These are phyloP conservation scores for Mimas tiliae DNA, from an alignment of 2,888 invertebrate species.

Conservation along the genomic window DNA sequence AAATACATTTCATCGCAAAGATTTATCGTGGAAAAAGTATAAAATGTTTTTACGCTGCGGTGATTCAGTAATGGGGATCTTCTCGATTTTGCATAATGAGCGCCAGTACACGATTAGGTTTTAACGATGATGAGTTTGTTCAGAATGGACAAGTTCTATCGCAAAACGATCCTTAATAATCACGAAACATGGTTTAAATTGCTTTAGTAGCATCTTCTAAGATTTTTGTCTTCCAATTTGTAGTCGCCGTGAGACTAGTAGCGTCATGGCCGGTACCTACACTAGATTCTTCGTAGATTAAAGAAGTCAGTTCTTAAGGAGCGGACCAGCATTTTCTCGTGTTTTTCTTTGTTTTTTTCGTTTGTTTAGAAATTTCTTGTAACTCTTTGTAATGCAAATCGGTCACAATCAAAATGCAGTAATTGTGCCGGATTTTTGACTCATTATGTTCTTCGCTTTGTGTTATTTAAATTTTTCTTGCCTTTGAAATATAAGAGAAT, in stretches of 20 bases:
- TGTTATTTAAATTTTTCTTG: conserved; percentile 17
- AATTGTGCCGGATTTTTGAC: conserved; percentile 25
- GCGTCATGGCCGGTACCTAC: conserved; percentile 71
- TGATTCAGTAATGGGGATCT: conserved; percentile 61
- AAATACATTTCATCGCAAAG: conserved; percentile 23
- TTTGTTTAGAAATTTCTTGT: conserved; percentile 13
- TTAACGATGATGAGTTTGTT: conserved; percentile 76
- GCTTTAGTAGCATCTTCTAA: conserved; percentile 19
- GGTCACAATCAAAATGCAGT: conserved; percentile 17
- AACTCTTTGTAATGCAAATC: conserved; percentile 11
- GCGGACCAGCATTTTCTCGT: background rate
- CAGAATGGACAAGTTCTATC: conserved; percentile 25
- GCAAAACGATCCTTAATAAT: conserved; percentile 41
- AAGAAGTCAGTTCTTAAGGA: conserved; percentile 41
- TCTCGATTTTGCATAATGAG: conserved; percentile 74
- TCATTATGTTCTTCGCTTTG: conserved; percentile 8
- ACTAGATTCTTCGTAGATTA: conserved; percentile 58
- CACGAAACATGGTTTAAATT: conserved; percentile 37
- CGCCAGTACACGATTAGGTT: conserved; percentile 75
- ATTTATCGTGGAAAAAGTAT: conserved; percentile 20
- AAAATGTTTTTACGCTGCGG: conserved; percentile 37
- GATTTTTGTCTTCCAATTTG: conserved; percentile 65
- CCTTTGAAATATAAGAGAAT: background rate
- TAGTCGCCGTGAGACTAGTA: conserved; percentile 63
- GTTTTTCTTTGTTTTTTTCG: conserved; percentile 1